Evolutionary conservation across 30 jellyfish, hydroid and myxozoan genomes (phyloP).

Genomic region (Cassiopea xamachana): DNA sequence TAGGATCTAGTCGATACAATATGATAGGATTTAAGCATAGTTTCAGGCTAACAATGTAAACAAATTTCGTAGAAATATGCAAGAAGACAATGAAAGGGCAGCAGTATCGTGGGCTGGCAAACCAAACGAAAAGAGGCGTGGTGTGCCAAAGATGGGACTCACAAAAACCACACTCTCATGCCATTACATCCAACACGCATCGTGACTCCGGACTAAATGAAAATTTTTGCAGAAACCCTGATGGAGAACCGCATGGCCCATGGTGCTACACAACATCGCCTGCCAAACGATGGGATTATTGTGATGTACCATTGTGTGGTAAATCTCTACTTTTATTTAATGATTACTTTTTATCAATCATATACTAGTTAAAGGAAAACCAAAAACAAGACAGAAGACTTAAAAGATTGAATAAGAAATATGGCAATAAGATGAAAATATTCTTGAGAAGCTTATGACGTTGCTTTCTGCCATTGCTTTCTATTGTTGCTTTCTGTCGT

Average conservation of each 20-base stretch:
- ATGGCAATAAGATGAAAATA: no score
- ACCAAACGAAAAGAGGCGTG: constrained; percentile 2
- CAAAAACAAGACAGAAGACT: no score
- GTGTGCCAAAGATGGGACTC: constrained; percentile 38
- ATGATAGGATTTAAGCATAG: no score
- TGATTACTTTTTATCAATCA: no score
- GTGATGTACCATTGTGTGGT: constrained; percentile 40
- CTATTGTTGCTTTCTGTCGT: no score
- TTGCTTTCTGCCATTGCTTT: no score
- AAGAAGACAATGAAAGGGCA: not conserved
- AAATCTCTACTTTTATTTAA: not conserved
- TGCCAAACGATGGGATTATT: constrained; percentile 33
- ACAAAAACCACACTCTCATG: constrained; percentile 1
- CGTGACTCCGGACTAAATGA: not conserved
- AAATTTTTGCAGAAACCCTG: constrained; percentile 65
- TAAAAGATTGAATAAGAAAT: no score
- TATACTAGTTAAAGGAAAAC: no score
- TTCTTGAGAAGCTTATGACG: no score
- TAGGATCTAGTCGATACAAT: no score
- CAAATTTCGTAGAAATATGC: not conserved
- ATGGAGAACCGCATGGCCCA: constrained; percentile 62
- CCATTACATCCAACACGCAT: not conserved
- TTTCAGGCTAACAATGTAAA: not conserved
- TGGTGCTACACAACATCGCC: constrained; percentile 56
- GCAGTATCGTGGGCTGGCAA: not conserved